Evolutionary conservation across 2,797 vertebrate genomes (phyloP), one percentile per base, ranked within the genome.

Genomic region (Phataginus tetradactyla): DNA sequence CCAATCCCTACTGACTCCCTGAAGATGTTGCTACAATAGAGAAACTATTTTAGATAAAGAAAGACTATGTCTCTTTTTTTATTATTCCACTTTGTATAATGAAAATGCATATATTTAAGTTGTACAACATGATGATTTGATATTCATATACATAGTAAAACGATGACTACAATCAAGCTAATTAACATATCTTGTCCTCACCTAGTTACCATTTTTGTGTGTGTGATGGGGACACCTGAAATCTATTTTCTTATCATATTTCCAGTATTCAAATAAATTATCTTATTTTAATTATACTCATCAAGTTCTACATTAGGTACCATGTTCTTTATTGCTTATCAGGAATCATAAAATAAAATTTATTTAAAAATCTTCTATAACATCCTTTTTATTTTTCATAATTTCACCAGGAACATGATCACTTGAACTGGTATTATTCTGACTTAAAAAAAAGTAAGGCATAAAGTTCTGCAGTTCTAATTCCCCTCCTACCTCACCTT

Each of bases 31-130:
- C n/a, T 37, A 91, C 91, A 91, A 78, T 49, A 87, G 25, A 96
- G 61, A 95, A 96, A 81, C 18, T 14, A 34, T 75, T 29, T 37
- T 20, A 71, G 21, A 79, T 7, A 81, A 85, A 86, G 74, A 72
- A 1, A 37, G 4, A 37, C 17, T 9, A 64, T 34, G 5, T 59
- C 86, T 9, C 53, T 66, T n/a, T 80, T 27, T 63, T 49, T 57
- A 42, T 64, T 80, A 72, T 80, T 86, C 86, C 18, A 80, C 29
- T 77, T 85, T 72, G 49, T 51, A 91, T 74, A 80, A 86, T 86
- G 49, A 39, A 69, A 68, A 18, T 25, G 57, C 53, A 51, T 45
- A 51, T 80, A 32, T 59, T 80, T 83, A 21, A 75, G 49, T 4
- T 83, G 10, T 68, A 59, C 21, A 83, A 25, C 37, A 51, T n/a